These are phyloP conservation scores for Cheilosia pagana DNA, from an alignment of 2,888 invertebrate species.

Conservation along the genomic window DNA sequence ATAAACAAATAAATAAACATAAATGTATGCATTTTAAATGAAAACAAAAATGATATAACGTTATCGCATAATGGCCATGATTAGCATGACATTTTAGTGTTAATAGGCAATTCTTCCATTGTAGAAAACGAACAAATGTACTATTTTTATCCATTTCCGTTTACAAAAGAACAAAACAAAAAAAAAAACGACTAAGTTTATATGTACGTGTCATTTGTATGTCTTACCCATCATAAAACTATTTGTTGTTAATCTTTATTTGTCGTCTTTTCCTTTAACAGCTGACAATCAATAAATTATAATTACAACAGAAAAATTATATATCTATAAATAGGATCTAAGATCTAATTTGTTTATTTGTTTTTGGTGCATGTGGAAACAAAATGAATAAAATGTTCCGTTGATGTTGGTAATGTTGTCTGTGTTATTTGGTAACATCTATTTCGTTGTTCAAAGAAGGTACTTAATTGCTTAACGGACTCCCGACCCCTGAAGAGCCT, in stretches of 20 bases:
- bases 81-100: slow-evolving; percentile 42
- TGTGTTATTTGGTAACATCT: neutral
- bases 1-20: slow-evolving; percentile 34
- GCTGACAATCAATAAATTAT: slow-evolving; percentile 67
- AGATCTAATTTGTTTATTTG: slow-evolving; percentile 32
- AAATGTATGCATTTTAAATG: slow-evolving; percentile 25
- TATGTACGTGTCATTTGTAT: slow-evolving; percentile 54
- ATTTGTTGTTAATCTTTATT: slow-evolving; percentile 55
- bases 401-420: slow-evolving; percentile 57
- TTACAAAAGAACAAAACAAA: slow-evolving; percentile 1
- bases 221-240: slow-evolving; percentile 32
- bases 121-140: slow-evolving; percentile 55
- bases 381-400: slow-evolving; percentile 65
- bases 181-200: slow-evolving; percentile 26
- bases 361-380: slow-evolving; percentile 35
- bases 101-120: slow-evolving; percentile 62
- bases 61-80: slow-evolving; percentile 38
- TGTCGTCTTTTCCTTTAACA: slow-evolving; percentile 37
- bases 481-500: no score
- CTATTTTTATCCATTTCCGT: slow-evolving; percentile 23
- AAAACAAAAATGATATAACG: slow-evolving; percentile 29
- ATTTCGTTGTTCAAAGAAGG: no score
- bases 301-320: neutral
- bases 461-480: no score
- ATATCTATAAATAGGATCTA: slow-evolving; percentile 14